Evolutionary conservation across 2,888 invertebrate species (phyloP).

Genomic region (Catonia carolina): DNA sequence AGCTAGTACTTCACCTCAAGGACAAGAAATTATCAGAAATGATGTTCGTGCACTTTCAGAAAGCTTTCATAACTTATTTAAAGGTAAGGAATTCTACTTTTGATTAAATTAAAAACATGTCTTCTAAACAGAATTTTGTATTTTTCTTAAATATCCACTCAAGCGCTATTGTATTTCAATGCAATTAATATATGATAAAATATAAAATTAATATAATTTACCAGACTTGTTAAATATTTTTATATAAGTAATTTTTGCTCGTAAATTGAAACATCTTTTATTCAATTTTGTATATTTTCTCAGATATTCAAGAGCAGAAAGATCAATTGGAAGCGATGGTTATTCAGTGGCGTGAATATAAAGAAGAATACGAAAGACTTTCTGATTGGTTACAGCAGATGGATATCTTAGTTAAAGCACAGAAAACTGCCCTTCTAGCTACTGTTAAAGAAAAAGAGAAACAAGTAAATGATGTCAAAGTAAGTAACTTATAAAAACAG

Average conservation of each 20-base stretch:
- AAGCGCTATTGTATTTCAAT: too few species aligned
- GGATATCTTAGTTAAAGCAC: conserved; percentile 83
- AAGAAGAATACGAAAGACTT: conserved; percentile 84
- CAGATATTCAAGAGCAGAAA: conserved; percentile 76
- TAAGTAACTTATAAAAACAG: conserved; percentile 22
- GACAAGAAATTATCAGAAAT: conserved; percentile 71
- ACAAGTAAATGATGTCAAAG: conserved; percentile 67
- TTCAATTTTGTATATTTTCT: too few species aligned
- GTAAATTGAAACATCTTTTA: too few species aligned
- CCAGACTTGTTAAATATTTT: too few species aligned
- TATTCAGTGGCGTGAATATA: conserved; percentile 81
- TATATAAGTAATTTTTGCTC: too few species aligned
- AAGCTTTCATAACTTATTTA: conserved; percentile 76
- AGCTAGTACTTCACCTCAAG: conserved; percentile 72
- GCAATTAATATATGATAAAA: too few species aligned
- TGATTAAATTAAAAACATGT: too few species aligned
- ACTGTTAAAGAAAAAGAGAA: conserved; percentile 76
- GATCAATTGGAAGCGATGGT: conserved; percentile 74
- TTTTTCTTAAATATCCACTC: too few species aligned
- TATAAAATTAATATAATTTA: too few species aligned
- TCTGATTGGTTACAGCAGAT: conserved; percentile 91
- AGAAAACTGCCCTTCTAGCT: conserved; percentile 74
- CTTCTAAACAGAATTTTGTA: too few species aligned
- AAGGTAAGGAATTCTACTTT: conserved; percentile 42
- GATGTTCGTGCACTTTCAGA: conserved; percentile 80